Evolutionary conservation across 2,797 vertebrate species (phyloP).

Genomic region (Euphonia xanthogaster): DNA sequence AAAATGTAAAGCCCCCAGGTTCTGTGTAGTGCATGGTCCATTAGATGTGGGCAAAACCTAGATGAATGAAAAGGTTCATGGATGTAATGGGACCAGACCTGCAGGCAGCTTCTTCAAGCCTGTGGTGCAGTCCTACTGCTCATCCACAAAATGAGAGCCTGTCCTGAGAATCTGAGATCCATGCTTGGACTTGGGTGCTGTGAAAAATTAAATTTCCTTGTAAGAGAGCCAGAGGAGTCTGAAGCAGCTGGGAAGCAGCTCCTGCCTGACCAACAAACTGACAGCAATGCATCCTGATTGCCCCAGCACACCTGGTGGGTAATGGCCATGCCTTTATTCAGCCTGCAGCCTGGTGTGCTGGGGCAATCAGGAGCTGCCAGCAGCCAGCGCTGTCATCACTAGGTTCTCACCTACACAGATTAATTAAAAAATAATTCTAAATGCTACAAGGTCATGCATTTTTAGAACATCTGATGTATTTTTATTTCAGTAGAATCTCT

Average conservation of each 20-base stretch:
- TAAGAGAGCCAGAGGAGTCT: background rate
- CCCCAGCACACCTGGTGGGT: no score
- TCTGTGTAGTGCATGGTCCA: background rate
- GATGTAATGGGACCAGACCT: background rate
- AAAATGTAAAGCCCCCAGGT: background rate
- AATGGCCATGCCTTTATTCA: no score
- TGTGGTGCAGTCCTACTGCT: background rate
- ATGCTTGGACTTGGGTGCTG: background rate
- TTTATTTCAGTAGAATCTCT: background rate
- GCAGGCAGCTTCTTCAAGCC: background rate
- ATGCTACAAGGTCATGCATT: background rate
- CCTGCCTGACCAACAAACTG: background rate
- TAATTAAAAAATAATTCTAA: background rate
- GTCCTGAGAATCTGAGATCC: background rate
- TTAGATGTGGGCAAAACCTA: background rate
- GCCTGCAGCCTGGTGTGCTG: background rate
- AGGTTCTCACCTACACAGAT: background rate
- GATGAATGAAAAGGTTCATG: fast-evolving
- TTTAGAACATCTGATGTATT: background rate
- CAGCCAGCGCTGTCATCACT: background rate
- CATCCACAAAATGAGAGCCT: background rate
- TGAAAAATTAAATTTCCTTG: background rate
- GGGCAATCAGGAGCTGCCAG: background rate
- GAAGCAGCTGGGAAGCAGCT: background rate
- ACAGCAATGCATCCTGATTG: background rate